Conservation (phyloP, 2,797 vertebrate genomes). For the Anolis apletophallus region DNA sequence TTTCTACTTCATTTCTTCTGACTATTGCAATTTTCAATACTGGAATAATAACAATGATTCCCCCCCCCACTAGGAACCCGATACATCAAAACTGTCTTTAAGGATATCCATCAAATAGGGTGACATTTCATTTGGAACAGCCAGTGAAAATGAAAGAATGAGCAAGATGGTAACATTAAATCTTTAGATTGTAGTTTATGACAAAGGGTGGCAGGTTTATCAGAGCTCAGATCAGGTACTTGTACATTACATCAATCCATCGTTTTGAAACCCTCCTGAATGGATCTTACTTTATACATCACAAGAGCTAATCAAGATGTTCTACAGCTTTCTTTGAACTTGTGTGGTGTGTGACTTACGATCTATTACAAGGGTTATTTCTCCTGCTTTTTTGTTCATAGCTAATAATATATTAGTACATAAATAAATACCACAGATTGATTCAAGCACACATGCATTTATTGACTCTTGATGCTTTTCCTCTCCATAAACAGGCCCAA, state of each 20-base stretch:
- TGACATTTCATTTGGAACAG: conserved; percentile 46
- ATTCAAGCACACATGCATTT: neutral
- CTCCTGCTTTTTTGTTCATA: neutral
- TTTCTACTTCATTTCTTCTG: conserved; percentile 52
- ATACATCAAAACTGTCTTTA: conserved; percentile 61
- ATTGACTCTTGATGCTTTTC: neutral
- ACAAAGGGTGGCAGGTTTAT: conserved; percentile 45
- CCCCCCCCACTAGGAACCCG: conserved; percentile 49
- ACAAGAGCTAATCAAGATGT: conserved; percentile 26
- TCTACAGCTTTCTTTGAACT: neutral
- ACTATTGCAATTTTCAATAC: conserved; percentile 41
- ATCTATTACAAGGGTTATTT: neutral
- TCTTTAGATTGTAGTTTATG: conserved; percentile 52
- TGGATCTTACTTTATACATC: conserved; percentile 15
- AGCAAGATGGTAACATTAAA: conserved; percentile 32
- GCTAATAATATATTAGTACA: neutral
- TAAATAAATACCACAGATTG: neutral
- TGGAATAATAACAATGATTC: conserved; percentile 25
- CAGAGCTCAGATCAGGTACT: conserved; percentile 27
- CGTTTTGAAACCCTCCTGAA: conserved; percentile 23
- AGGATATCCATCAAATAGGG: conserved; percentile 53
- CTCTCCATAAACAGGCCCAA: neutral
- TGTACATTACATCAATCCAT: conserved; percentile 29
- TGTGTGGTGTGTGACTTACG: neutral
- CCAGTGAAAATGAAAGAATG: conserved; percentile 36